Evolutionary conservation across 2,113 vertebrate genomes (phyloP), one percentile per base, ranked within the genome.

Genomic region (Calonectris borealis): DNA sequence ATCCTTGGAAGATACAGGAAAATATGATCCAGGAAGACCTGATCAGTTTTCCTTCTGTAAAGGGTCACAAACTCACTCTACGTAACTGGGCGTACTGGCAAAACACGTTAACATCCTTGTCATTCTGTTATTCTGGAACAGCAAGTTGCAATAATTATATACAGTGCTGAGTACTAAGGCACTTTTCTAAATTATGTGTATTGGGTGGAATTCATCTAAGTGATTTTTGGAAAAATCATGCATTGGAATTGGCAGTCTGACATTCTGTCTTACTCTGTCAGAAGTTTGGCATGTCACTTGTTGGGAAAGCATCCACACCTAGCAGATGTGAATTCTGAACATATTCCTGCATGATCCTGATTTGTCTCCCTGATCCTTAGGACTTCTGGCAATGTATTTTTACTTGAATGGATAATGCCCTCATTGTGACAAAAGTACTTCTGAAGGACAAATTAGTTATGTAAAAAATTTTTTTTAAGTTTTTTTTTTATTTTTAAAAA

Each of bases 161-260:
- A 49, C 13, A 7, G 6, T 83, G 19, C n/a, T 83, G 86, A 85
- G 38, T 17, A 82, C 31, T 76, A 55, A 71, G n/a, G 36, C 31
- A 51, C 44, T 95, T 84, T 70, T 92, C 71, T 90, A 89, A 75
- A 83, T 88, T 69, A 95, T 66, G 79, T 91, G n/a, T 57, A 77
- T 34, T 57, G 80, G 88, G 82, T 94, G 54, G 55, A 94, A 95
- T 96, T 78, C 11, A 90, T 78, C 83, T 77, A 96, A 93, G 69
- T 78, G 21, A 95, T 87, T 96, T 88, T 62, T 97, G 83, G 96
- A 97, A 97, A 97, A 97, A 94, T 61, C 94, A 95, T 78, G 95
- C 94, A 94, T 16, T 94, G 86, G 92, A 96, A 94, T 86, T 96
- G 95, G 95, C 97, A 97, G 86, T 44, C 49, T 91, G 92, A 95